Percentiles rank a stretch among this genome's conserved stretches.
These are phyloP conservation scores for Etheostoma cragini DNA, from an alignment of 2,113 vertebrate genomes.

Conservation along the genomic window DNA sequence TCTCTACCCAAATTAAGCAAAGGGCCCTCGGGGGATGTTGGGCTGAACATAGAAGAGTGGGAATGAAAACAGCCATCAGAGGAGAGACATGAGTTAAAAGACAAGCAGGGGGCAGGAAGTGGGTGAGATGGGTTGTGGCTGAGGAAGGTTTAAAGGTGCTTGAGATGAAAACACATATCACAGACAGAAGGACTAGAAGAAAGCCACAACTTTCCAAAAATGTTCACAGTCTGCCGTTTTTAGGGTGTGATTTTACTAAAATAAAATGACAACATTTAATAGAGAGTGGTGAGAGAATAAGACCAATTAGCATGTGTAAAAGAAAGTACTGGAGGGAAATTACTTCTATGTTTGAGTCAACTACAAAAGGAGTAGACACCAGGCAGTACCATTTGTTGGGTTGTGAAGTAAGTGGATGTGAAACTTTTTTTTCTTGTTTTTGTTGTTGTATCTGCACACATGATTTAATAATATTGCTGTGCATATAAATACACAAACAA, in stretches of 20 bases:
- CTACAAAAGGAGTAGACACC: neutral
- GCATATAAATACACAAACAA: conserved; percentile 16
- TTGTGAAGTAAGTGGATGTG: neutral
- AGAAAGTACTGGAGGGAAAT: conserved; percentile 11
- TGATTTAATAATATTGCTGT: neutral
- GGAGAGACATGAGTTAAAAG: conserved; percentile 50
- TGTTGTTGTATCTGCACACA: neutral
- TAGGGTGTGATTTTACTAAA: neutral
- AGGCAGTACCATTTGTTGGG: neutral
- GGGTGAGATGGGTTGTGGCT: conserved; percentile 14
- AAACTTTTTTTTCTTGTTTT: neutral
- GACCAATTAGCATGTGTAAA: conserved; percentile 9
- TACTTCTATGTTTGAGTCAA: neutral
- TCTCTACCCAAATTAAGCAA: conserved; percentile 56
- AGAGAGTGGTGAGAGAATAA: neutral
- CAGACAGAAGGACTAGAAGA: neutral
- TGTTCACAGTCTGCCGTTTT: neutral
- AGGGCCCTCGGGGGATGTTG: conserved; percentile 47
- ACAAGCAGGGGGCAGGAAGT: conserved; percentile 32
- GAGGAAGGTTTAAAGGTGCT: conserved; percentile 19
- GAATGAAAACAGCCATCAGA: conserved; percentile 60
- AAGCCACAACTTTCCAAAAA: neutral
- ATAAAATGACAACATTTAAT: neutral
- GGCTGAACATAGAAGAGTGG: conserved; percentile 47
- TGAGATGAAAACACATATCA: conserved; percentile 18